Percentiles rank a stretch among this genome's conserved stretches.
These are phyloP conservation scores for Scylla paramamosain DNA, from an alignment of 1,140 invertebrate species.

Conservation along the genomic window DNA sequence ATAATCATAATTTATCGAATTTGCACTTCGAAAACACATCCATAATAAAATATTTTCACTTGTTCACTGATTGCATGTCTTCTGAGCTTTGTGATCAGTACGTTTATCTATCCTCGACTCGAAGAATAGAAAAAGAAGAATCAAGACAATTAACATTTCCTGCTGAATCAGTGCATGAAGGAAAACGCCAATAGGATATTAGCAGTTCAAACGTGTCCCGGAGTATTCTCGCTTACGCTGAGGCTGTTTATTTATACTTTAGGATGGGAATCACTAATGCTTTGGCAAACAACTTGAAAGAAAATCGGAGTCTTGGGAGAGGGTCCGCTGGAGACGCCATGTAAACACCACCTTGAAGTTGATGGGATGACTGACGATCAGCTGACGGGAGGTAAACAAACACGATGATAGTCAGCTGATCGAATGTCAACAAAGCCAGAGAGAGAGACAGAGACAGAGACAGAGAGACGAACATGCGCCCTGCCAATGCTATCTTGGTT, in stretches of 20 bases:
- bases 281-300: neutral
- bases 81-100: too few relatives aligned
- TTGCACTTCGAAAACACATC: too few relatives aligned
- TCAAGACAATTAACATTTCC: too few relatives aligned
- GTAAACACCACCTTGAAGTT: neutral
- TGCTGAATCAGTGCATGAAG: too few relatives aligned
- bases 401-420: constrained; percentile 21
- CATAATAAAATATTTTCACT: too few relatives aligned
- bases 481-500: too few relatives aligned
- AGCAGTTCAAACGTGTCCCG: too few relatives aligned
- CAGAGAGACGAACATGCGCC: neutral
- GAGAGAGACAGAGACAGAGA: neutral
- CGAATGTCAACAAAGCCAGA: neutral
- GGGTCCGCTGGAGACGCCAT: neutral
- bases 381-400: constrained; percentile 11
- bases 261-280: neutral
- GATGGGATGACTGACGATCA: neutral
- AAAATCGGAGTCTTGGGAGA: neutral
- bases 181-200: too few relatives aligned
- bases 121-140: too few relatives aligned
- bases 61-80: too few relatives aligned
- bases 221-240: neutral
- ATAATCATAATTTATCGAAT: too few relatives aligned
- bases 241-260: constrained; percentile 15
- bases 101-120: too few relatives aligned